Conservation (phyloP, 2,888 invertebrate species). For the Acleris holmiana region DNA sequence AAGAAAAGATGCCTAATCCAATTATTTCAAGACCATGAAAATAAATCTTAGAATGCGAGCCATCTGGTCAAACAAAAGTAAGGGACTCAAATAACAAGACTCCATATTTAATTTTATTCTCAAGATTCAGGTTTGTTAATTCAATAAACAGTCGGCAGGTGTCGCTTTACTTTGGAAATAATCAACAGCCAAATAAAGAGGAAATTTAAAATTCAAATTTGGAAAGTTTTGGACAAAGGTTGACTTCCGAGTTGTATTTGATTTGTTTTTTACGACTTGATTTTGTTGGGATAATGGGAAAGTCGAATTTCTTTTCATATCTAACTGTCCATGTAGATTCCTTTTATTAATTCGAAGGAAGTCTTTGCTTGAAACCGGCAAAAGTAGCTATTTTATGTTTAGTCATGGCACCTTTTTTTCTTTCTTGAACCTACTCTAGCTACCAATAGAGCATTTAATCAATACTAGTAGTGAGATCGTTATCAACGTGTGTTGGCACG, state of each 20-base stretch:
- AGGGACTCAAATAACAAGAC: slow-evolving; percentile 17
- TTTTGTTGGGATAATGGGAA: slow-evolving; percentile 31
- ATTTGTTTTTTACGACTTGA: slow-evolving; percentile 32
- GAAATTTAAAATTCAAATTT: slow-evolving; percentile 77
- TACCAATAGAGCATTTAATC: too few species aligned
- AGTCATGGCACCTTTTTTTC: neutral
- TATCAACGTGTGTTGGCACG: too few species aligned
- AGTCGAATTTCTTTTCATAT: slow-evolving; percentile 27
- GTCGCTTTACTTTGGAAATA: slow-evolving; percentile 63
- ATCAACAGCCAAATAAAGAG: slow-evolving; percentile 68
- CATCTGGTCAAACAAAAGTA: slow-evolving; percentile 32
- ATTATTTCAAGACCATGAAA: slow-evolving; percentile 11
- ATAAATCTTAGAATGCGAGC: slow-evolving; percentile 11
- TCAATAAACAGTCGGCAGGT: slow-evolving; percentile 58
- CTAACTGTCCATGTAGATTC: slow-evolving; percentile 15
- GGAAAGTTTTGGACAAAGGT: slow-evolving; percentile 60
- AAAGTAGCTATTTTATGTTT: neutral
- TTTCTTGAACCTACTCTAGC: neutral
- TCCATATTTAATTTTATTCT: slow-evolving; percentile 39
- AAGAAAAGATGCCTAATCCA: slow-evolving; percentile 8
- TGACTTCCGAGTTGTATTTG: slow-evolving; percentile 40
- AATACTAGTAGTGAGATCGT: too few species aligned
- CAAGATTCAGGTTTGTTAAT: slow-evolving; percentile 43
- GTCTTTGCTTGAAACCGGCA: neutral
- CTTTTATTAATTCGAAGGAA: neutral